Conservation (phyloP, 2,113 vertebrate genomes). For the Suncus etruscus region DNA sequence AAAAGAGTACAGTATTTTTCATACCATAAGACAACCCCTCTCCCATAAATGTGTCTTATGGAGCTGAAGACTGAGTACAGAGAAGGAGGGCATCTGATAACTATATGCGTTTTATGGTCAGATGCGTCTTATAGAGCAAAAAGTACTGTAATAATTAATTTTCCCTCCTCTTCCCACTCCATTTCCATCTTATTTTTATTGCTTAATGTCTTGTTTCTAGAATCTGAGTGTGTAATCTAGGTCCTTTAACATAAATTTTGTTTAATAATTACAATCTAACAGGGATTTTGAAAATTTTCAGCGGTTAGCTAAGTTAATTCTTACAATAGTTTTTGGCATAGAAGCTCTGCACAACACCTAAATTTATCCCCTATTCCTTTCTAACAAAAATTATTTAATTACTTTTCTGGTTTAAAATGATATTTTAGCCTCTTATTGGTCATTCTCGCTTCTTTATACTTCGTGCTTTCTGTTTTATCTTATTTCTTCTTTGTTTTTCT, state of each 20-base stretch:
- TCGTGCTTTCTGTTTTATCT: background rate
- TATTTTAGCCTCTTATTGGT: background rate
- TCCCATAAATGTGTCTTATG: too few species aligned
- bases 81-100: too few species aligned
- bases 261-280: background rate
- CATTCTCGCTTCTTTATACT: background rate
- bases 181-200: background rate
- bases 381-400: background rate
- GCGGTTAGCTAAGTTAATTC: background rate
- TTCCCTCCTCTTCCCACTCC: too few species aligned
- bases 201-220: background rate
- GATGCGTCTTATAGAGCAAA: too few species aligned
- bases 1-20: background rate
- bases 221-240: background rate
- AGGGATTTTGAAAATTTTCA: background rate
- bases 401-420: background rate
- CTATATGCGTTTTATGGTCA: too few species aligned
- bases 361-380: fast-evolving
- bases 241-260: background rate
- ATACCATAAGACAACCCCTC: too few species aligned
- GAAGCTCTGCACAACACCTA: background rate
- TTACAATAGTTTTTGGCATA: background rate
- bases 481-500: background rate
- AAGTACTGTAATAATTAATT: too few species aligned
- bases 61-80: too few species aligned